These are phyloP conservation scores for Pyrgilauda ruficollis DNA, from an alignment of 2,113 vertebrate genomes.

Conservation along the genomic window DNA sequence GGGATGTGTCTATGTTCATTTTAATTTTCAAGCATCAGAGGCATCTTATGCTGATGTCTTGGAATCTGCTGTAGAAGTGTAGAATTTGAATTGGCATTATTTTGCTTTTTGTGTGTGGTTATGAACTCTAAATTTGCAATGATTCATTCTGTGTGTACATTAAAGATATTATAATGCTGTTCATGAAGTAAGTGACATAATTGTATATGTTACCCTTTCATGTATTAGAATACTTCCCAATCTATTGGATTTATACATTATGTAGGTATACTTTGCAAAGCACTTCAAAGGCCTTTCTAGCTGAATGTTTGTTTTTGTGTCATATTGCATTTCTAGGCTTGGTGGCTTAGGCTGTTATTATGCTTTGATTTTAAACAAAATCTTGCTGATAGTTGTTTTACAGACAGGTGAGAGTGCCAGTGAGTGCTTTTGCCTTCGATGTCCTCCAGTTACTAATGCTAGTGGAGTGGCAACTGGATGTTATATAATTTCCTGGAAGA, in stretches of 20 bases:
- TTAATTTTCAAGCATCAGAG: neutral
- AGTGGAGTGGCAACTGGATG: slow-evolving; percentile 86
- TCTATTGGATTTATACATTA: neutral
- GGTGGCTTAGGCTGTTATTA: neutral
- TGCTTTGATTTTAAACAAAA: slow-evolving; percentile 39
- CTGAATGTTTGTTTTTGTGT: neutral
- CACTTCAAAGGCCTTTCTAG: neutral
- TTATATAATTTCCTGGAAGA: slow-evolving; percentile 91
- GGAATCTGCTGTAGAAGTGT: neutral
- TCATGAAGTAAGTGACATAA: neutral
- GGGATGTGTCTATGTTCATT: neutral
- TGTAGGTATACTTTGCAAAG: neutral
- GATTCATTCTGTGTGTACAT: neutral
- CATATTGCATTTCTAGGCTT: neutral
- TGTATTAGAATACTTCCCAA: neutral
- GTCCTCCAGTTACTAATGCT: slow-evolving; percentile 76
- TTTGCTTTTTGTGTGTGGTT: neutral
- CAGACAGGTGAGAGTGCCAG: slow-evolving; percentile 93
- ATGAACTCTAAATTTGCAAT: neutral
- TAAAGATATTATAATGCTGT: neutral
- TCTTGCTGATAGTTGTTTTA: slow-evolving; percentile 82
- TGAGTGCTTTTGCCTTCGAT: slow-evolving; percentile 91
- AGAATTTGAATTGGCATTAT: neutral
- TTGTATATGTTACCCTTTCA: neutral
- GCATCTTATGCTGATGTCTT: neutral